Evolutionary conservation across 2,113 vertebrate genomes (phyloP).

Genomic region (Ciconia boyciana): DNA sequence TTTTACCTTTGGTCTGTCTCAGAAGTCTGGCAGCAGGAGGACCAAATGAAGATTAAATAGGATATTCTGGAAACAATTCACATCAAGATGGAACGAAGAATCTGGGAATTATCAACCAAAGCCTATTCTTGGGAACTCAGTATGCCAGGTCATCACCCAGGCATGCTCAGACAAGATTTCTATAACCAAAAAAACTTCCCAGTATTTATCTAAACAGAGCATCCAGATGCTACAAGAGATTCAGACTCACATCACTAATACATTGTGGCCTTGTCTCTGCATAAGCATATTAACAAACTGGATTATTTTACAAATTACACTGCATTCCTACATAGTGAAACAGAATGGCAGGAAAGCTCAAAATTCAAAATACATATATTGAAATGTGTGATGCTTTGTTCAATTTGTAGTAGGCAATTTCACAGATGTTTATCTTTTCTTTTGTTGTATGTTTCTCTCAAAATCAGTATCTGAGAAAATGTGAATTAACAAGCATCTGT

Average conservation of each 20-base stretch:
- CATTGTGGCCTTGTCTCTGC: neutral
- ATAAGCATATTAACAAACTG: neutral
- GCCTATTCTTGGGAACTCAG: neutral
- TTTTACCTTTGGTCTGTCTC: neutral
- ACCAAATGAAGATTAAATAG: neutral
- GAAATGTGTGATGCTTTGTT: neutral
- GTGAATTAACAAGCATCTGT: conserved; percentile 52
- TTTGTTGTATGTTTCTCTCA: neutral
- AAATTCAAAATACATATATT: neutral
- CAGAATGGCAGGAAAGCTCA: neutral
- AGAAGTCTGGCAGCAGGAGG: neutral
- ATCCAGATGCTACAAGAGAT: neutral
- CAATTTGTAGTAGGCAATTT: neutral
- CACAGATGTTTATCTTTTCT: neutral
- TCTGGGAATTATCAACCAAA: neutral
- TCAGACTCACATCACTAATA: neutral
- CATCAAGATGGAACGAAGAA: neutral
- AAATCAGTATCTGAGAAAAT: conserved; percentile 29
- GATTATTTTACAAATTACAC: neutral
- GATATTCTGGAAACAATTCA: neutral
- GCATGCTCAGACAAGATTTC: neutral
- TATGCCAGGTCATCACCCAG: neutral
- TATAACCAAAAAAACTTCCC: neutral
- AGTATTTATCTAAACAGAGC: neutral
- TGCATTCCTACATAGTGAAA: neutral